Percentiles rank a stretch among this genome's conserved stretches.
Conservation (phyloP, 2,888 invertebrate genomes). For the Apotomis capreana region DNA sequence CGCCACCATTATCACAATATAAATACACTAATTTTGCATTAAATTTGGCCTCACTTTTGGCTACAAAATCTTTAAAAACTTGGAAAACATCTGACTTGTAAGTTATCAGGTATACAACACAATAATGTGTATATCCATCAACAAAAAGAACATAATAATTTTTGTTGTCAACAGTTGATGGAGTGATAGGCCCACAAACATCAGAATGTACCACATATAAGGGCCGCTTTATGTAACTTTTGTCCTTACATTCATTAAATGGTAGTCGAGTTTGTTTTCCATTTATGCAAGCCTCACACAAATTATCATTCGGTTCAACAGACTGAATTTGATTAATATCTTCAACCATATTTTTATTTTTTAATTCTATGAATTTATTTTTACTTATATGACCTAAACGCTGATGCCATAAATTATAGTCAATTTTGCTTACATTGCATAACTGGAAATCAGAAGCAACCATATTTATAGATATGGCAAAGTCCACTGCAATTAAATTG, state of each 20-base stretch:
- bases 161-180: slow-evolving; percentile 5
- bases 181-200: slow-evolving; percentile 54
- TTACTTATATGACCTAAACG: neutral
- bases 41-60: slow-evolving; percentile 6
- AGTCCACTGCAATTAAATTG: too few species aligned
- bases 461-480: too few species aligned
- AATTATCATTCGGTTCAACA: slow-evolving; percentile 42
- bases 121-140: neutral
- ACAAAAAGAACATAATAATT: neutral
- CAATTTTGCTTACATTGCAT: too few species aligned
- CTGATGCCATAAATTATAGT: too few species aligned
- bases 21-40: slow-evolving; percentile 42
- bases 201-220: slow-evolving; percentile 57
- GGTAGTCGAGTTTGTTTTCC: slow-evolving; percentile 40
- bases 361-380: neutral
- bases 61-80: slow-evolving; percentile 7
- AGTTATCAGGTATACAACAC: too few species aligned
- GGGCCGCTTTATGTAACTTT: slow-evolving; percentile 52
- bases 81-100: neutral
- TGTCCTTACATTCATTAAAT: slow-evolving; percentile 50
- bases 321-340: slow-evolving; percentile 7
- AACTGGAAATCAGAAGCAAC: too few species aligned
- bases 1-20: slow-evolving; percentile 50
- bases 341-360: neutral
- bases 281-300: slow-evolving; percentile 14